Conservation (phyloP, 2,113 vertebrate genomes). For the Amphilophus citrinellus region DNA sequence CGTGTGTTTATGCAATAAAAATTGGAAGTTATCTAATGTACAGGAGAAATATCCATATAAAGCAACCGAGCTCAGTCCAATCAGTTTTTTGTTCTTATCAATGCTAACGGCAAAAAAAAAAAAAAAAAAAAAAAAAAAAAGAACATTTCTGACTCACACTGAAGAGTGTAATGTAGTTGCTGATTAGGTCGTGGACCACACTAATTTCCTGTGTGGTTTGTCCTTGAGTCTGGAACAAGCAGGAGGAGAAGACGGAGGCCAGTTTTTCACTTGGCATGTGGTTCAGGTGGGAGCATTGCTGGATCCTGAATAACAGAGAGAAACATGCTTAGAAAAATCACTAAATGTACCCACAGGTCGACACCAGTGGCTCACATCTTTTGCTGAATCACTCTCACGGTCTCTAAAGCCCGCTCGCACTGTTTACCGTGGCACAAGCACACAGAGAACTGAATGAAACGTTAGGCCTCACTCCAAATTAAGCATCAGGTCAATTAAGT, state of each 20-base stretch:
- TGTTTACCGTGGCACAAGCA: not conserved
- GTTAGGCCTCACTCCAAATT: slow-evolving; percentile 40
- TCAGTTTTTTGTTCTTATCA: not conserved
- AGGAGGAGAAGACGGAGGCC: slow-evolving; percentile 90
- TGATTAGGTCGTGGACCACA: slow-evolving; percentile 92
- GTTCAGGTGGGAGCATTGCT: slow-evolving; percentile 94
- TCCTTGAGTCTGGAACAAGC: slow-evolving; percentile 94
- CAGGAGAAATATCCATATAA: not conserved
- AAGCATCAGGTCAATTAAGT: slow-evolving; percentile 62
- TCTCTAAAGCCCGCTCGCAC: not conserved
- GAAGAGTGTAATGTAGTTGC: slow-evolving; percentile 93
- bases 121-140: not conserved
- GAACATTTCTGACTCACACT: slow-evolving; percentile 81
- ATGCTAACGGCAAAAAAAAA: not conserved
- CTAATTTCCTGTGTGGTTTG: slow-evolving; percentile 88
- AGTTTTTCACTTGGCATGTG: slow-evolving; percentile 88
- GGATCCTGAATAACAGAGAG: slow-evolving; percentile 82
- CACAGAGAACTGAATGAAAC: slow-evolving; percentile 16
- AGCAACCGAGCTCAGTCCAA: not conserved
- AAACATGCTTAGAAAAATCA: not conserved
- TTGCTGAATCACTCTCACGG: not conserved
- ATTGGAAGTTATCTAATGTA: not conserved
- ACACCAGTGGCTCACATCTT: not conserved
- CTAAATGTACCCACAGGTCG: not conserved
- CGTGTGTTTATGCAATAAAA: not conserved